A percentile compares a stretch with the other conserved stretches of the same genome.
These are phyloP conservation scores for Caenorhabditis remanei DNA, from an alignment of 1,140 invertebrate genomes.

Conservation along the genomic window DNA sequence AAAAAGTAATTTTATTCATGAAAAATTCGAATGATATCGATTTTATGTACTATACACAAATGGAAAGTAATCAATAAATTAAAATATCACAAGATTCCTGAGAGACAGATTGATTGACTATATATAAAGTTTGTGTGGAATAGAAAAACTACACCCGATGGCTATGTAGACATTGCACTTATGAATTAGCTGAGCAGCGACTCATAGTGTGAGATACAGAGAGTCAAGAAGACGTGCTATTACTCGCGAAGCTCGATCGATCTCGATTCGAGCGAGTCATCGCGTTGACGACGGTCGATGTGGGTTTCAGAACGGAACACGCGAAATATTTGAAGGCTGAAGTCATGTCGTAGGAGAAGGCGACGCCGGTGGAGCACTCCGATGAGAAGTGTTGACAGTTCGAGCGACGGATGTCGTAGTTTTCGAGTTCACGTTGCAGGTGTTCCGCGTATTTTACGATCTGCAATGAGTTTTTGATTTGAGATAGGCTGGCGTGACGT, in stretches of 20 bases:
- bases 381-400: constrained; percentile 64
- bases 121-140: too few relatives aligned
- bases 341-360: constrained; percentile 63
- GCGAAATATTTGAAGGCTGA: constrained; percentile 58
- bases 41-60: too few relatives aligned
- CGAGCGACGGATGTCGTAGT: constrained; percentile 58
- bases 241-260: constrained; percentile 34
- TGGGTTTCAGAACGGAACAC: constrained; percentile 46
- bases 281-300: constrained; percentile 22
- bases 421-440: constrained; percentile 11
- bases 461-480: neutral
- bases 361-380: constrained; percentile 43
- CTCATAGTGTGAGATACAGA: too few relatives aligned
- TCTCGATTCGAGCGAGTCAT: constrained; percentile 16
- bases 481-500: too few relatives aligned
- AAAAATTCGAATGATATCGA: too few relatives aligned
- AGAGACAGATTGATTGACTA: too few relatives aligned
- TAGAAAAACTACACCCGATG: too few relatives aligned
- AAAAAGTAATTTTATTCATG: too few relatives aligned
- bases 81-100: too few relatives aligned
- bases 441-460: constrained; percentile 34
- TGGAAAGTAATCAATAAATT: too few relatives aligned
- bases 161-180: too few relatives aligned
- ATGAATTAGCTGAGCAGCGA: too few relatives aligned
- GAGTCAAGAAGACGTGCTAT: neutral